phyloP scores from a whole-genome alignment of 2,888 invertebrate species.

The Drosophila recens region DNA sequence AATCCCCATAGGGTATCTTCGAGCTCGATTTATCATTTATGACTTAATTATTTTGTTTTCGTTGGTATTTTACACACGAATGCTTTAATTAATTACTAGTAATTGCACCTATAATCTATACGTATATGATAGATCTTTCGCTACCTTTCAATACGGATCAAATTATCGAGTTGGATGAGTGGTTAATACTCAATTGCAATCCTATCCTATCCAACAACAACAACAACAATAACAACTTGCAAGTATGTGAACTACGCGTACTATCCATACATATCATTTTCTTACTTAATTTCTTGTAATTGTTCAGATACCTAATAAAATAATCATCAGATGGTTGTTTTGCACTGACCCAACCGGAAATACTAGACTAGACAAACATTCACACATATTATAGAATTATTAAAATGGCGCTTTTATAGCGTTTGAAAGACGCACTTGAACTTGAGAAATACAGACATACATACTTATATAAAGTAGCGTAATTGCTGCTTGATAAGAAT shows the following conservation, averaged over 20 bases:
- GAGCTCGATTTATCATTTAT: slow-evolving; percentile 25
- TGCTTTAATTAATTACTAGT: slow-evolving; percentile 69
- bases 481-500: slow-evolving; percentile 40
- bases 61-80: slow-evolving; percentile 65
- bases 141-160: slow-evolving; percentile 5
- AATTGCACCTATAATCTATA: slow-evolving; percentile 36
- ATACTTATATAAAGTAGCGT: slow-evolving; percentile 19
- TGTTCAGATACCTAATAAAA: slow-evolving; percentile 69
- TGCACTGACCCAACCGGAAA: slow-evolving; percentile 68
- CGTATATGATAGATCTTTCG: slow-evolving; percentile 16
- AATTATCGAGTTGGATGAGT: slow-evolving; percentile 42
- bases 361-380: slow-evolving; percentile 42
- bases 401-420: slow-evolving; percentile 37
- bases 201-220: slow-evolving; percentile 4
- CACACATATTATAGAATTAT: slow-evolving; percentile 5
- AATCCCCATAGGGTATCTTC: slow-evolving; percentile 11
- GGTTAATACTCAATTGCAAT: slow-evolving; percentile 25
- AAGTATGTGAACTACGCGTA: slow-evolving; percentile 38
- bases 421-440: slow-evolving; percentile 39
- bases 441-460: slow-evolving; percentile 42
- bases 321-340: slow-evolving; percentile 60
- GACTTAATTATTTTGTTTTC: slow-evolving; percentile 40
- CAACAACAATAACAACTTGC: neutral
- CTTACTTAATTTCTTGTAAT: slow-evolving; percentile 70
- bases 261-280: slow-evolving; percentile 29